A percentile compares a stretch with the other conserved stretches of the same genome.
Conservation (phyloP, 2,888 invertebrate species). For the Monoplex corrugatus region DNA sequence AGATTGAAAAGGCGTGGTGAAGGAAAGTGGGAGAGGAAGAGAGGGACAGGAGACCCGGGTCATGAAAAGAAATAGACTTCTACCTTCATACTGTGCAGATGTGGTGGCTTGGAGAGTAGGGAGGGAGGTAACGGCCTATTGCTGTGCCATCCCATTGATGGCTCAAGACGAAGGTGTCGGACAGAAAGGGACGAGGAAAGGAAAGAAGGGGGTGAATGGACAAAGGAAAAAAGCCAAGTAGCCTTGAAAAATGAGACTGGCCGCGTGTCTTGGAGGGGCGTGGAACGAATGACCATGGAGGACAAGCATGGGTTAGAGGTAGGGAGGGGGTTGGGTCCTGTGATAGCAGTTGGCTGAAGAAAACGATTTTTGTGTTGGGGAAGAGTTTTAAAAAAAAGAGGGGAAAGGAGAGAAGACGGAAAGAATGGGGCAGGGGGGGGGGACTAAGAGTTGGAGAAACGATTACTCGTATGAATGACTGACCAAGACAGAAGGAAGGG, state of each 20-base stretch:
- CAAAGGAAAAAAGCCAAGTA: not conserved
- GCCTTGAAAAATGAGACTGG: not conserved
- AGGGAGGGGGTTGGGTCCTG: not conserved
- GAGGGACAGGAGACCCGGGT: not conserved
- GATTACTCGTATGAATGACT: conserved; percentile 16
- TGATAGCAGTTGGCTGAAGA: not conserved
- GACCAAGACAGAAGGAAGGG: not conserved
- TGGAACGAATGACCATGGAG: not conserved
- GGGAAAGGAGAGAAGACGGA: not conserved
- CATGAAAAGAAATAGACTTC: not conserved
- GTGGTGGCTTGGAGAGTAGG: not conserved
- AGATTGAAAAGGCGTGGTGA: not conserved
- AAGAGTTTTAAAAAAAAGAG: not conserved
- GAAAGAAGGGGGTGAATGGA: not conserved
- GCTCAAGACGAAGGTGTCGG: conserved; percentile 34
- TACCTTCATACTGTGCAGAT: not conserved
- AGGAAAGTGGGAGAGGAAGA: not conserved
- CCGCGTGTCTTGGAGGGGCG: conserved; percentile 19
- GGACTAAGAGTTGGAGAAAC: not conserved
- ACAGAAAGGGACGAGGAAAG: not conserved
- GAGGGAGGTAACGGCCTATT: not conserved
- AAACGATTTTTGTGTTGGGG: not conserved
- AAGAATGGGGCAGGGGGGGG: not conserved
- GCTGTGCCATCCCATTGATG: conserved; percentile 7
- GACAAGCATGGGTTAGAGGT: not conserved